phyloP scores from a whole-genome alignment of 2,888 invertebrate genomes.

The Serripes groenlandicus region DNA sequence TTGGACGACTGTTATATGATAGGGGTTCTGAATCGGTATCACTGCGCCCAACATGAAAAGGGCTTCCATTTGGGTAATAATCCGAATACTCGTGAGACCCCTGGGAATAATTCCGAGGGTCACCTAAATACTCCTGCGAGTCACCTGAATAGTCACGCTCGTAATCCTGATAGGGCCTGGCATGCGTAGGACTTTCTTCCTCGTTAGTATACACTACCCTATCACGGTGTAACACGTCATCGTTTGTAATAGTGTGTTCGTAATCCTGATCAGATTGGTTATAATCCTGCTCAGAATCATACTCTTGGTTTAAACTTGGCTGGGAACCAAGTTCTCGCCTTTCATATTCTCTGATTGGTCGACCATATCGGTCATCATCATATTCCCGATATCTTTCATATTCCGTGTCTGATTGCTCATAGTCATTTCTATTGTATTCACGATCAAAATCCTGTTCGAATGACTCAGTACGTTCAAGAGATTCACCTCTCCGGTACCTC shows the following conservation, averaged over 20 bases:
- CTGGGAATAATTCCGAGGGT: constrained; percentile 38
- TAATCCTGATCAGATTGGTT: constrained; percentile 60
- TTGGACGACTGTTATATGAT: constrained; percentile 95
- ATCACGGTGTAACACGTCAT: constrained; percentile 51
- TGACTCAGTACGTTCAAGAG: constrained; percentile 61
- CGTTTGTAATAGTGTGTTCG: constrained; percentile 60
- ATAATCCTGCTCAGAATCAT: constrained; percentile 60
- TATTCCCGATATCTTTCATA: constrained; percentile 49
- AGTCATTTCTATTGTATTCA: constrained; percentile 54
- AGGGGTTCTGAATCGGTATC: constrained; percentile 88
- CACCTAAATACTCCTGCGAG: constrained; percentile 55
- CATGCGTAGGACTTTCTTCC: constrained; percentile 25
- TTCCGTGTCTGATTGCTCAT: constrained; percentile 53
- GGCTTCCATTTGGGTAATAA: constrained; percentile 72
- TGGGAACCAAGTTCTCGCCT: constrained; percentile 56
- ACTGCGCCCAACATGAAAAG: constrained; percentile 80
- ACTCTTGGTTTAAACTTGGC: constrained; percentile 63
- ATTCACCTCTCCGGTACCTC: constrained; percentile 51
- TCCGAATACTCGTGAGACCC: constrained; percentile 57
- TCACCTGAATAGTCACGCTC: constrained; percentile 53
- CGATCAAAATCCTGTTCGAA: constrained; percentile 62
- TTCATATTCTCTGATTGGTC: constrained; percentile 55
- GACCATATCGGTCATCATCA: constrained; percentile 50
- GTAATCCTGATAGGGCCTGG: constrained; percentile 30
- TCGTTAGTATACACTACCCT: constrained; percentile 27